Base-by-base conservation (phyloP, 2,888 invertebrate species). In the Tethea ocularis region DNA sequence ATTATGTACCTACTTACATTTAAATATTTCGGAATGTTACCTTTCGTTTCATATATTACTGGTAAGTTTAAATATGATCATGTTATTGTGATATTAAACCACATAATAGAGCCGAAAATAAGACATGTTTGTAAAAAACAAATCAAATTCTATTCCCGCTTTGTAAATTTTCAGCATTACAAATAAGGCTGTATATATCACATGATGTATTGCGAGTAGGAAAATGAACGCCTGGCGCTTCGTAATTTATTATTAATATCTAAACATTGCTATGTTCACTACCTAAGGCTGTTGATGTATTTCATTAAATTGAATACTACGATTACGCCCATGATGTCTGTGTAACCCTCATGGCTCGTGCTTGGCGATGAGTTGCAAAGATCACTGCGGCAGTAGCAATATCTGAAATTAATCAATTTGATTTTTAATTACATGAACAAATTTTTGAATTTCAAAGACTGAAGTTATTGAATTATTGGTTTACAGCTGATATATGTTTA, bases 321-420 rank as follows among this genome's bases (percentile, higher is more conserved):
- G 70, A 95, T 94, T 60, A 95, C 94, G 26, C 94, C 94, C 93
- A 95, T 94, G 57, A 95, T 93, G 78, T 94, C 94, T 0, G 94
- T 94, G 79, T 94, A 93, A 2, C 90, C 91, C 67, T 90, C 85
- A 81, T 93, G 76, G 79, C 83, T 89, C 2, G 92, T 84, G 60
- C 75, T 89, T 20, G 93, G 86, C 33, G 80, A 93, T 80, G 94
- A 88, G 86, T 97, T 97, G 88, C 97, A 97, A 52, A 97, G 89
- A 75, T 96, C 93, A 52, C 94, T 94, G 46, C 95, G 94, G 78
- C 97, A 97, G 83, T 96, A 97, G 82, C 97, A 97, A 83, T 96
- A 95, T 71, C 92, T 93, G 89, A 17, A 90, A 88, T 60, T 0
- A n/a, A 29, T 57, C 1, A 38, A n/a, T 15, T 36, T 36, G 15